Conservation (phyloP, 1,140 invertebrate species). For the Sycophila sp. region DNA sequence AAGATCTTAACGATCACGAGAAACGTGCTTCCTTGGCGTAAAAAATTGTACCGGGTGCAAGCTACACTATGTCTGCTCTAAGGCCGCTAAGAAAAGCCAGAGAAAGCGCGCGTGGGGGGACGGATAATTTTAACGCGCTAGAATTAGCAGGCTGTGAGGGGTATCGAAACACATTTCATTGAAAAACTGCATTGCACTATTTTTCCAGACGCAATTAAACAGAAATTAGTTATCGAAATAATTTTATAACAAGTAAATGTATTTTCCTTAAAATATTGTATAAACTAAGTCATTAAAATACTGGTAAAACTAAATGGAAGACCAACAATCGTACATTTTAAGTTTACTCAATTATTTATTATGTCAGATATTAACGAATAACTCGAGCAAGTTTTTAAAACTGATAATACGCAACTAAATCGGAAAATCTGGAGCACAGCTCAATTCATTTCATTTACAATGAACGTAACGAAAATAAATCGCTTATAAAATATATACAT, state of each 20-base stretch:
- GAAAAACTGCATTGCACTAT: not conserved
- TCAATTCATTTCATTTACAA: conserved; percentile 10
- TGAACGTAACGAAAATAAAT: conserved; percentile 30
- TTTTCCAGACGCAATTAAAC: too few species aligned
- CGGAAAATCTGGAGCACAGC: conserved; percentile 26
- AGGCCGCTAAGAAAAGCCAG: conserved; percentile 1
- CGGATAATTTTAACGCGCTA: conserved; percentile 33
- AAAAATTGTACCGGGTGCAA: conserved; percentile 14
- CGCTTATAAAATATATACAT: conserved; percentile 33
- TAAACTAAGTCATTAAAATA: too few species aligned
- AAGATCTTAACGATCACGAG: not conserved
- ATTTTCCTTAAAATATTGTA: too few species aligned
- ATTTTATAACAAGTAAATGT: not conserved
- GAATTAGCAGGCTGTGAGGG: conserved; percentile 18
- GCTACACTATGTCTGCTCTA: not conserved
- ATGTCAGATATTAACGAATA: not conserved
- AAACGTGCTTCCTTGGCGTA: not conserved
- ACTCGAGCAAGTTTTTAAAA: conserved; percentile 8
- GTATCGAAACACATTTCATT: not conserved
- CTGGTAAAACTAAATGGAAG: too few species aligned
- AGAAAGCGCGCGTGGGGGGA: not conserved
- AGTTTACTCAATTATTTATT: too few species aligned
- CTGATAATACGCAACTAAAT: conserved; percentile 22
- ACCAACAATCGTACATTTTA: too few species aligned
- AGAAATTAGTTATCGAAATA: not conserved